Evolutionary conservation across 2,113 vertebrate genomes (phyloP).

Genomic region (Erythrocercus mccallii): DNA sequence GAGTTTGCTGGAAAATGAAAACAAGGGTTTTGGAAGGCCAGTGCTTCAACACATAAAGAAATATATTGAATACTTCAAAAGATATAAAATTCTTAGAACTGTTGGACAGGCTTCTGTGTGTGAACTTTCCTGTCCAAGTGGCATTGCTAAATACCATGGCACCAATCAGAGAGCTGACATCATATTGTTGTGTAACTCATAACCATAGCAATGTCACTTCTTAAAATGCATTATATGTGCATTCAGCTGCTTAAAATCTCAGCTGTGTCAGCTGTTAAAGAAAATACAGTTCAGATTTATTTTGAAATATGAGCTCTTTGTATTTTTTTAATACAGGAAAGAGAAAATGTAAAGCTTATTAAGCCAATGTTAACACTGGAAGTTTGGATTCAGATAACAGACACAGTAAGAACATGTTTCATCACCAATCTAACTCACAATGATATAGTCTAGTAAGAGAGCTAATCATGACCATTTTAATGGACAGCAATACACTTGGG

Average conservation of each 20-base stretch:
- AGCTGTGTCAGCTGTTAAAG: conserved; percentile 35
- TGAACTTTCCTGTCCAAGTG: conserved; percentile 67
- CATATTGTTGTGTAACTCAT: conserved; percentile 68
- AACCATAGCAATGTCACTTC: conserved; percentile 57
- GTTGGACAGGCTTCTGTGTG: conserved; percentile 64
- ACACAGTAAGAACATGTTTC: background rate
- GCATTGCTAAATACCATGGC: conserved; percentile 72
- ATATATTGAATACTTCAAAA: conserved; percentile 69
- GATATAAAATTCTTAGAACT: conserved; percentile 77
- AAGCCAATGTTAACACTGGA: conserved; percentile 25
- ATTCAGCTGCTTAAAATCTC: conserved; percentile 35
- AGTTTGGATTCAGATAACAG: background rate
- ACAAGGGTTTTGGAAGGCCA: conserved; percentile 47
- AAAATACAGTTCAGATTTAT: conserved; percentile 22
- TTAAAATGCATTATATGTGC: conserved; percentile 31
- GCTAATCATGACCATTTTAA: background rate
- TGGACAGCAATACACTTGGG: background rate
- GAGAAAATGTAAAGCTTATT: conserved; percentile 36
- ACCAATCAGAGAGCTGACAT: conserved; percentile 66
- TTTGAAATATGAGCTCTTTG: conserved; percentile 43
- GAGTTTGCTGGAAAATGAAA: conserved; percentile 69
- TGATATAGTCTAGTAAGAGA: background rate
- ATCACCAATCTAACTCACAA: background rate
- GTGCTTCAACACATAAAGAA: conserved; percentile 56
- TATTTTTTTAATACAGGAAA: background rate